Evolutionary conservation across 2,888 invertebrate genomes (phyloP), one percentile per base, ranked within the genome.

Genomic region (Choreutis nemorana): DNA sequence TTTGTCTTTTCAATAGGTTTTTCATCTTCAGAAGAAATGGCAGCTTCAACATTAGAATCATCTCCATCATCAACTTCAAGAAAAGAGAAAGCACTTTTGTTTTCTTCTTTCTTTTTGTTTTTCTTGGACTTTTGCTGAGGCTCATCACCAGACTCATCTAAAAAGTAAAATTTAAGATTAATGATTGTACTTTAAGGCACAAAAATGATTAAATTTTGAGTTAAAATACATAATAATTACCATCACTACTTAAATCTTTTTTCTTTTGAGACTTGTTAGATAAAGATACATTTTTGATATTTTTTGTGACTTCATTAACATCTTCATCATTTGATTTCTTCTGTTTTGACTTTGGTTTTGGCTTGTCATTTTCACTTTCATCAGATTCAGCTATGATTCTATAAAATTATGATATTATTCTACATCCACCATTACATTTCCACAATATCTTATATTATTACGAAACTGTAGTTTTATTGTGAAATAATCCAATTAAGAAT

Each of bases 61-160:
- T 81, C 84, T 37, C 78, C 83, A 51, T 87, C 85, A 41, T 85
- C 87, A 38, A 86, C 81, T 63, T 86, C 82, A 37, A 90, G 61
- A 11, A 89, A 62, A 33, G 87, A 84, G 60, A 90, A 90, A 11
- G 82, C 83, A 50, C 84, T 84, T 47, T 81, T 82, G 46, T 81
- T 79, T 24, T 67, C 67, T 31, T 75, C 78, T 30, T 73, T 71
- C 45, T 60, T 68, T 41, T 50, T 71, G 45, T 43, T 67, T 50
- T 56, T 72, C 47, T 52, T 72, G 51, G 49, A 66, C 24, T 83
- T 83, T 28, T 61, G 61, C 25, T 72, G 73, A 21, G 60, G 52
- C 36, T 80, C 80, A 27, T 63, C 60, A 34, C 78, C 78, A 29
- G 78, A 72, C 14, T 68, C 68, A 57, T 64, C 72, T 73, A 41